Evolutionary conservation across 2,113 vertebrate species (phyloP).

Genomic region (Pelvicachromis taeniatus): DNA sequence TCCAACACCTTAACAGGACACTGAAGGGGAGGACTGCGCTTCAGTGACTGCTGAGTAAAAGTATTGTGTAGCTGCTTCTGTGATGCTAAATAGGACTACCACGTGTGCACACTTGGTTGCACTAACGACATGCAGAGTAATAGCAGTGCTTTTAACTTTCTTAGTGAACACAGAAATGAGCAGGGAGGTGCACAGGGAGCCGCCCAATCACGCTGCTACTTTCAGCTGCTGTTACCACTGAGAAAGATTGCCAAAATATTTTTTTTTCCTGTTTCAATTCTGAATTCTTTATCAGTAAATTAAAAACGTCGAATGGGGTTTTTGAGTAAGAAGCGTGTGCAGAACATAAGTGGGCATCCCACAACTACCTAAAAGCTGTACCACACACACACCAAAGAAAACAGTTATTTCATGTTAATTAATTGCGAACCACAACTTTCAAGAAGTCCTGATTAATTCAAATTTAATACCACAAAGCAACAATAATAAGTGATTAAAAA

Average conservation of each 20-base stretch:
- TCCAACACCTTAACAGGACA: background rate
- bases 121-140: background rate
- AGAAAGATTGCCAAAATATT: background rate
- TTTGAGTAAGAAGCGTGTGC: background rate
- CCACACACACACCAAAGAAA: background rate
- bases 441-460: background rate
- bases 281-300: background rate
- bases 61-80: background rate
- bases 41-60: background rate
- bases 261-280: background rate
- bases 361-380: background rate
- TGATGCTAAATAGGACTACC: background rate
- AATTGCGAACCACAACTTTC: background rate
- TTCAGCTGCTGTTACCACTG: background rate
- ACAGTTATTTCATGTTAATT: rapidly evolving
- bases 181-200: rapidly evolving
- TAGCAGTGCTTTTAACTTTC: background rate
- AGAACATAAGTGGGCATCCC: background rate
- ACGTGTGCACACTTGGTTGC: background rate
- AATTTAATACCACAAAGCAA: background rate
- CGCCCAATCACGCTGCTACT: background rate
- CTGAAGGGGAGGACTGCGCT: background rate
- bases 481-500: background rate
- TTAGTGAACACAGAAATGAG: background rate
- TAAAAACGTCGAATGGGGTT: background rate